Base-by-base conservation (phyloP, 2,888 invertebrate genomes). In the Hypomecis atomaria region DNA sequence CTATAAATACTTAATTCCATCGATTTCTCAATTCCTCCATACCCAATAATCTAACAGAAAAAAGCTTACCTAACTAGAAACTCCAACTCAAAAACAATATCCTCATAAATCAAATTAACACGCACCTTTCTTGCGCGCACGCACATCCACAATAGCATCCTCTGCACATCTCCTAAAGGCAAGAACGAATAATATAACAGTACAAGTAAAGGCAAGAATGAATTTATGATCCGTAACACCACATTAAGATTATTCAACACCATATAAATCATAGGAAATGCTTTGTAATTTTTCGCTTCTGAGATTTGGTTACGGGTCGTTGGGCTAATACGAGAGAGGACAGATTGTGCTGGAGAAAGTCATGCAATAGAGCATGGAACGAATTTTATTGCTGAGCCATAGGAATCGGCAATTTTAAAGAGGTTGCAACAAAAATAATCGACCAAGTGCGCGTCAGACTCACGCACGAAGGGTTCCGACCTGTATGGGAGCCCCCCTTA, bases 181-280 rank as follows among this genome's bases (percentile, higher is more conserved):
- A 78, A 78, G 74, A 79, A 82, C 82, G 82, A 86, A 89, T 90
- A 23, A 23, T 23, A 23, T 23, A 23, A 23, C 3, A 23, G 23
- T 23, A 2, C 23, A 2, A 23, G 23, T 76, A 86, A 85, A 84
- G 81, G 85, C 79, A 78, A 78, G 74, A 79, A 82, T 82, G 82
- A 86, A 89, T 90, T 89, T 89, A 89, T 85, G 87, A 82, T 66
- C 84, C 86, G 82, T 86, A 84, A 85, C 85, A 81, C 82, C 84
- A 75, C 82, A 82, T 84, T 79, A 79, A 73, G 78, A 61, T 53
- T 61, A 61, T 65, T 65, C 60, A 65, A 57, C 65, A 57, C 60
- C 37, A 34, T 40, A 65, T 87, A 86, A 83, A 85, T 84, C 79
- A 75, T 76, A 65, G 60, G 47, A 43, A 59, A 58, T 10, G 67